Evolutionary conservation across 2,113 vertebrate species (phyloP), one percentile per base, ranked within the genome.

Genomic region (Formicarius rufipectus): DNA sequence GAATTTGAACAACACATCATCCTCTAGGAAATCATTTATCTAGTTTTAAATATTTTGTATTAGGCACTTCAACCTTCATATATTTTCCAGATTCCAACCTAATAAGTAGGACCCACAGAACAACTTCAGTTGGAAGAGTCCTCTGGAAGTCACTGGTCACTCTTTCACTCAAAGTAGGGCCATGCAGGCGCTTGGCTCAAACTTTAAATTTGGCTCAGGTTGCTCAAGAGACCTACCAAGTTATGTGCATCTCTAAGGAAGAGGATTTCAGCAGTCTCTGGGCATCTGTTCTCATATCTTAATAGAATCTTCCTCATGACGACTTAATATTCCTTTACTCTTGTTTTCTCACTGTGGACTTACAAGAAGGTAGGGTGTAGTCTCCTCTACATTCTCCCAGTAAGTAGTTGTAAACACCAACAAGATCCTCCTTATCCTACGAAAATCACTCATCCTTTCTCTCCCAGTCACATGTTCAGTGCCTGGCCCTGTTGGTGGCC

Each of bases 391-490:
- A 58, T 8, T 9, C 16, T 52, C 37, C 31, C 47, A 67, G 49
- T 56, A 67, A 40, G 27, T 12, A 44, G 8, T 2, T 53, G 14
- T 30, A 42, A 58, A 59, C 12, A 42, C 47, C 53, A 74, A 5
- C 13, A 59, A 58, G 16, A 55, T 27, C 3, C 16, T 17, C 42
- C 21, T 33, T 24, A 40, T 9, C 28, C 37, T 53, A 25, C 3
- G 5, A 85, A 37, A 30, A 55, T 89, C 45, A 66, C 19, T 22
- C 14, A 44, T 6, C 19, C 18, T 67, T 75, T 58, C 35, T 12
- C 44, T 3, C 8, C 17, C 63, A 0, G 2, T 21, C 49, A 50
- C 2, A 5, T 10, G 8, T 68, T 77, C 28, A 49, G 5, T 3
- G 22, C 42, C 42, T 58, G 40, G 58, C 20, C 22, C 12, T 14